Conservation (phyloP, 2,113 vertebrate species). For the Neotoma lepida region DNA sequence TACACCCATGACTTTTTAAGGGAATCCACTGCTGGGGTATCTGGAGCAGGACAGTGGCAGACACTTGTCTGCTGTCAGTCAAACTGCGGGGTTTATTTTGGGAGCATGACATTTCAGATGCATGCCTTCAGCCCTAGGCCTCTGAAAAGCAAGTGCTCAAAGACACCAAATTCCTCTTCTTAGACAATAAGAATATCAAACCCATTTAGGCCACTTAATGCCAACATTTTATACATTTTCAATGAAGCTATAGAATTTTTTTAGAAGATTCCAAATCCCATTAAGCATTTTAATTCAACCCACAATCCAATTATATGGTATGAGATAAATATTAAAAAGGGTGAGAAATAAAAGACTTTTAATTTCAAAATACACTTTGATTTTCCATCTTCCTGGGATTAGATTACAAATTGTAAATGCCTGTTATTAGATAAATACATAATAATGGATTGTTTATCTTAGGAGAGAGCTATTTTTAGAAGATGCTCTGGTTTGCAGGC, state of each 20-base stretch:
- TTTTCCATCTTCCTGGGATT: conserved; percentile 51
- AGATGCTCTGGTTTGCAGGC: not conserved
- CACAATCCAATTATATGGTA: conserved; percentile 39
- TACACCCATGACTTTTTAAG: conserved; percentile 98
- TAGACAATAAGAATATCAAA: conserved; percentile 20
- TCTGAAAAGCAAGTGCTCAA: conserved; percentile 78
- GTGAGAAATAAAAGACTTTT: conserved; percentile 49
- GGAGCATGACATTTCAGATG: conserved; percentile 90
- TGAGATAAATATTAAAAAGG: conserved; percentile 38
- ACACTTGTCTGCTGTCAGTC: conserved; percentile 99
- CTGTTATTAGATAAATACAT: not conserved
- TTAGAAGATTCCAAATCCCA: conserved; percentile 57
- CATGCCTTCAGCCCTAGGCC: conserved; percentile 84
- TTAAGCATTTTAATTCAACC: conserved; percentile 60
- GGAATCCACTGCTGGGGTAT: conserved; percentile 94
- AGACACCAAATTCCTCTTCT: conserved; percentile 48
- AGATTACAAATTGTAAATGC: conserved; percentile 2
- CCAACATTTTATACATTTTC: conserved; percentile 32
- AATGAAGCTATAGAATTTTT: conserved; percentile 53
- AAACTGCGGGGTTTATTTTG: conserved; percentile 91
- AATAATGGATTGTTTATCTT: not conserved
- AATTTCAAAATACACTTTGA: conserved; percentile 34
- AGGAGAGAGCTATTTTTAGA: conserved; percentile 48
- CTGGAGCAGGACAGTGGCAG: conserved; percentile 91
- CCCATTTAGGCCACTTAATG: conserved; percentile 16